phyloP scores from a whole-genome alignment of 2,888 invertebrate genomes.

The Ernsta delagoae region DNA sequence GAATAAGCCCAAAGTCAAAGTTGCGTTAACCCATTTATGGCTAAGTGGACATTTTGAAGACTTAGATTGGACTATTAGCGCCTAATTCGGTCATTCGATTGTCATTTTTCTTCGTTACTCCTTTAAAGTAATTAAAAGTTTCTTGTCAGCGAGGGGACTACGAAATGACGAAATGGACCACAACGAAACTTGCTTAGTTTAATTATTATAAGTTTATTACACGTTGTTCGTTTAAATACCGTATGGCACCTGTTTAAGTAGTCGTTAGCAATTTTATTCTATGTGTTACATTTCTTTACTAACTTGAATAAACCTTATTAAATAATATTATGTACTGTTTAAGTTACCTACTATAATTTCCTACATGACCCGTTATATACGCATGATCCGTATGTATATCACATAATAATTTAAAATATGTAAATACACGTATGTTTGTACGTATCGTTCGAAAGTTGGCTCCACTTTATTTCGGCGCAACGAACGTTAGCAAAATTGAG shows the following conservation, averaged over 20 bases:
- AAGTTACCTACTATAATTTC: no score
- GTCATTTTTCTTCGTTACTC: conserved; percentile 28
- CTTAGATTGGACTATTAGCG: conserved; percentile 28
- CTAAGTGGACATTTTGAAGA: conserved; percentile 28
- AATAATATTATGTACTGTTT: no score
- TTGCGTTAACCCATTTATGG: conserved; percentile 29
- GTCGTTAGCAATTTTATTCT: no score
- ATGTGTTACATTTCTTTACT: no score
- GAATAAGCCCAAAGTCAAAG: conserved; percentile 24
- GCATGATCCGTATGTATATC: not conserved
- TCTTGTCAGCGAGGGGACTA: not conserved
- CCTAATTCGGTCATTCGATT: conserved; percentile 21
- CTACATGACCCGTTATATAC: no score
- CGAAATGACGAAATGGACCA: not conserved
- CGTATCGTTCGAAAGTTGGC: conserved; percentile 3
- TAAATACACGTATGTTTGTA: not conserved
- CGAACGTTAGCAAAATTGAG: not conserved
- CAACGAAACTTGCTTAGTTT: not conserved
- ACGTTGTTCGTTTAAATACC: no score
- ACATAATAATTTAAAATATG: conserved; percentile 2
- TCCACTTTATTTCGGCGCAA: conserved; percentile 3
- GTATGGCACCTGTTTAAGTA: no score
- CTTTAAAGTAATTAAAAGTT: conserved; percentile 14
- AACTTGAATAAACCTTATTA: no score
- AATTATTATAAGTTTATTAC: no score